Evolutionary conservation across 1,140 invertebrate species (phyloP), one percentile per base, ranked within the genome.

Genomic region (Orchestia grillus): DNA sequence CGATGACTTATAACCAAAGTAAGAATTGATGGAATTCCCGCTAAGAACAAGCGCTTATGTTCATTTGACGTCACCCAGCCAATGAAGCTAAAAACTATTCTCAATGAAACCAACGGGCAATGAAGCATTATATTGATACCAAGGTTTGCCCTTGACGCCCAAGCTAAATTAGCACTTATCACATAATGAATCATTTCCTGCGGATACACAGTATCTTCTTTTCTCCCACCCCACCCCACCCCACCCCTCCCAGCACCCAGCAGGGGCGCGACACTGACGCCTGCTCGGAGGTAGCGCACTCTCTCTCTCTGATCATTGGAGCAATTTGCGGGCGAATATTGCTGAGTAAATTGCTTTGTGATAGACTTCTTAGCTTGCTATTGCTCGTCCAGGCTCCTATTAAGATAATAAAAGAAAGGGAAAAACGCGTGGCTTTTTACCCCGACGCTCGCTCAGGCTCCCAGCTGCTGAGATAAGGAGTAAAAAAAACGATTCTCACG

Each of bases 291-390:
- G 28, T 8, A 19, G 11, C 36, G 62, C 62, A 77, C 15, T 36
- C 62, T 8, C 62, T 77, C 28, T 15, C 11, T 28, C 62, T 77
- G 62, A 77, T 77, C 62, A 77, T 77, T 36, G 62, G 62, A 77
- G 62, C 36, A 77, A 77, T 77, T 77, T 77, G 62, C 62, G 28
- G 15, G 62, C 11, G 62, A 77, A 77, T 77, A 77, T 77, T 77
- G 62, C 62, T 36, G 11, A 8, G 62, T 77, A 77, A 77, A 77
- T 77, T 77, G 62, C 62, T 77, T 77, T 36, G 28, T 77, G 62
- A 77, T 77, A 77, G 62, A 77, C 62, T 77, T 77, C 62, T 77
- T 77, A 77, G 62, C 62, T 77, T 36, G 62, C 62, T 77, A 77
- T 77, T 77, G 62, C 62, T 77, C 62, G 62, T 15, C 62, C 62